These are phyloP conservation scores for Prorops nasuta DNA, from an alignment of 1,140 invertebrate species.

Conservation along the genomic window DNA sequence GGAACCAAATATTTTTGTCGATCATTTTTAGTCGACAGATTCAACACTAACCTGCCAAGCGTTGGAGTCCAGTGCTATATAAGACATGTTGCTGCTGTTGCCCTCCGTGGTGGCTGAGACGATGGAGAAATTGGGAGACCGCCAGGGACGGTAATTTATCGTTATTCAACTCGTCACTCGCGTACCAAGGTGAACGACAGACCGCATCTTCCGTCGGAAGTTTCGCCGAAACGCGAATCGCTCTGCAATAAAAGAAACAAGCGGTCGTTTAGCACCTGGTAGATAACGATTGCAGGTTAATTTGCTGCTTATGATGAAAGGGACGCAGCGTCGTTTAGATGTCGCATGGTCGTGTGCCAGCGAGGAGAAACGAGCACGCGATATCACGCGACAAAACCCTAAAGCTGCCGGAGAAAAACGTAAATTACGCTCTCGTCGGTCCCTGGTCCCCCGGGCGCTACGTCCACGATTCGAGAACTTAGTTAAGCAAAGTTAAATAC, in stretches of 20 bases:
- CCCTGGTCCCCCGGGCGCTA: slow-evolving; percentile 41
- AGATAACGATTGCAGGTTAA: no score
- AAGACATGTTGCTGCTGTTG: slow-evolving; percentile 49
- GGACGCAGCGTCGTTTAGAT: no score
- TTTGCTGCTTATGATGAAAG: no score
- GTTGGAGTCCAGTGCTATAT: slow-evolving; percentile 53
- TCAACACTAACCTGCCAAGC: slow-evolving; percentile 51
- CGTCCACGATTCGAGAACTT: slow-evolving; percentile 52
- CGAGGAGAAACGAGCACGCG: no score
- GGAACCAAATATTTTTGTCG: no score
- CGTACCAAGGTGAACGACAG: slow-evolving; percentile 29
- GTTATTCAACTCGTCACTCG: slow-evolving; percentile 33
- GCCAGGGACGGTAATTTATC: slow-evolving; percentile 12
- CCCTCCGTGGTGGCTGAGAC: slow-evolving; percentile 33
- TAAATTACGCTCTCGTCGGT: slow-evolving; percentile 32
- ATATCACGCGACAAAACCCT: no score
- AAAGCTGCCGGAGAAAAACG: neutral
- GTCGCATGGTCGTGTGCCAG: no score
- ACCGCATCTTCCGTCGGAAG: slow-evolving; percentile 31
- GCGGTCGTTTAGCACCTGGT: no score
- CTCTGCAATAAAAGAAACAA: slow-evolving; percentile 18
- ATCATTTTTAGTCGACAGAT: no score
- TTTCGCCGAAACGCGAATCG: slow-evolving; percentile 8
- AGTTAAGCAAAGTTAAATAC: slow-evolving; percentile 57
- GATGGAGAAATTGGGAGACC: slow-evolving; percentile 5